Base-by-base conservation (phyloP, 2,113 vertebrate species). In the Psittacara wagleri region DNA sequence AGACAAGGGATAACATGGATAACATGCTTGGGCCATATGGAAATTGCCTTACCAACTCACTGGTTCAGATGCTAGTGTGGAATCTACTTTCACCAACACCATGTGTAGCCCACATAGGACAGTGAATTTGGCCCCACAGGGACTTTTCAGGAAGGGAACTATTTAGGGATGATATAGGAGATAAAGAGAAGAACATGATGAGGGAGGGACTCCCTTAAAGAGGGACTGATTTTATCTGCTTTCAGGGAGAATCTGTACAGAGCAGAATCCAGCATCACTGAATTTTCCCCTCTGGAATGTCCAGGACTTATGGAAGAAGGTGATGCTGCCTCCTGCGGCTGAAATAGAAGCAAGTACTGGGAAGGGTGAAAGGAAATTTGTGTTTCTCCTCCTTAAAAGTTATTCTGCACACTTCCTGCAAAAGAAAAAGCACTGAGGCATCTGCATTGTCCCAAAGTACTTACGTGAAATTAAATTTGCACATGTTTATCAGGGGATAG, bases 381-480 rank as follows among this genome's bases (percentile, higher is more conserved):
- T 57, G 41, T 59, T 79, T 73, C 49, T 84, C 13, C 62, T 92
- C n/a, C 19, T 78, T 81, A 72, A 89, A 86, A 77, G 24, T 31
- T 54, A 18, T 72, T 90, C 11, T 79, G 62, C 69, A 76, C 44
- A 73, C 31, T 69, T 92, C n/a, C 13, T 62, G 68, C 37, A 67
- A 68, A 76, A 92, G 23, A 66, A 88, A 73, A 79, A 67, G 68
- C 43, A 90, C 17, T 20, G 27, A 82, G 46, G 43, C 48, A 43
- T 74, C 31, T 88, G 46, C 17, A 82, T 33, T 46, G 78, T 88
- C 66, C 20, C 83, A 28, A 77, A 44, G 44, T 88, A 99, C 99
- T 99, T 98, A 99, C 99, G 98, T 99, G 95, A 99, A 97, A 44
- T 98, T 98, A 96, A 99, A 97, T 95, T 98, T 98, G 96, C 99